phyloP scores from a whole-genome alignment of 2,888 invertebrate genomes.

The Diarsia brunnea region DNA sequence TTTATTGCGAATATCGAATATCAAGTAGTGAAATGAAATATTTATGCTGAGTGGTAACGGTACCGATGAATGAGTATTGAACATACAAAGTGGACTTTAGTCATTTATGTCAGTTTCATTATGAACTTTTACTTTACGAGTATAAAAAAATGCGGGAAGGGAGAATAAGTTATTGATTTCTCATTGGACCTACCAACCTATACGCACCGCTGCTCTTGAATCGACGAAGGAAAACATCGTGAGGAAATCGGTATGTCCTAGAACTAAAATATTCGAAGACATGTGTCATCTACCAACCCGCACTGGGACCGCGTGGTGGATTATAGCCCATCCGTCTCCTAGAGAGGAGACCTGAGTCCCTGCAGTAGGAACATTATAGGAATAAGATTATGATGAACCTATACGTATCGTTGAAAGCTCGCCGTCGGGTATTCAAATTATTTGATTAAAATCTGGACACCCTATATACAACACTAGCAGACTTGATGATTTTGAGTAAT shows the following conservation, averaged over 20 bases:
- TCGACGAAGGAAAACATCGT: too few species aligned
- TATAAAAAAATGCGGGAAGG: not conserved
- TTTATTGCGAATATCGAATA: not conserved
- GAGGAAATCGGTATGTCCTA: too few species aligned
- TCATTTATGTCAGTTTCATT: conserved; percentile 6
- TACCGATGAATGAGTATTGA: conserved; percentile 7
- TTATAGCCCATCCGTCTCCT: too few species aligned
- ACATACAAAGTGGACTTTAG: conserved; percentile 17
- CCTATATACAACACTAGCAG: too few species aligned
- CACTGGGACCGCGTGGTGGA: too few species aligned
- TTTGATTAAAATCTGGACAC: not conserved
- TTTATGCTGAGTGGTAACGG: not conserved
- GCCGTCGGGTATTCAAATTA: not conserved
- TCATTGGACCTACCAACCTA: not conserved
- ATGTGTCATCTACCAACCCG: too few species aligned
- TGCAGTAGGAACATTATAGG: too few species aligned
- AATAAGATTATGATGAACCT: too few species aligned
- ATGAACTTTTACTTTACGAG: conserved; percentile 8
- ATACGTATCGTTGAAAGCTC: not conserved
- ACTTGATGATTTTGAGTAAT: not conserved
- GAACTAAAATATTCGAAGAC: too few species aligned
- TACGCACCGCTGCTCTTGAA: not conserved
- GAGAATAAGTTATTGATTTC: not conserved
- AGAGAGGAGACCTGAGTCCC: too few species aligned
- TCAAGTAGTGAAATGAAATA: conserved; percentile 6